These are phyloP conservation scores for Kryptolebias ocellatus DNA, from an alignment of 2,797 vertebrate species.

Conservation along the genomic window DNA sequence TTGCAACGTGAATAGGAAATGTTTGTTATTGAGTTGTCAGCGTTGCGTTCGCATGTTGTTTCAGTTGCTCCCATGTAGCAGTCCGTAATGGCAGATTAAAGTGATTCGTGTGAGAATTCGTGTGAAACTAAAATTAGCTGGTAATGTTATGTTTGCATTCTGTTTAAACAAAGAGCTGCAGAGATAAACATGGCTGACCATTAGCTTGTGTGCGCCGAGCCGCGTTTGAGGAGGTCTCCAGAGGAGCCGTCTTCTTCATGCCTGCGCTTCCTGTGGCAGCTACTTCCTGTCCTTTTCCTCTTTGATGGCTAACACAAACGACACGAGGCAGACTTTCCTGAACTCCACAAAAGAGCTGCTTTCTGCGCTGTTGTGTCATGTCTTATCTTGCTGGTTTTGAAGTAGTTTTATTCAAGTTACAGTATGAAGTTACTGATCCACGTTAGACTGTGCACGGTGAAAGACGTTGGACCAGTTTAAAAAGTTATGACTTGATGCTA, in stretches of 20 bases:
- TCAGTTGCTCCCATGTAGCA: neutral
- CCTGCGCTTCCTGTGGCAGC: conserved; percentile 77
- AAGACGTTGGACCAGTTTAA: conserved; percentile 16
- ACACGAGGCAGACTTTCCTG: conserved; percentile 64
- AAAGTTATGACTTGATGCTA: conserved; percentile 10
- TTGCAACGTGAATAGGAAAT: no score
- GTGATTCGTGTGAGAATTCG: neutral
- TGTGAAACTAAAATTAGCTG: neutral
- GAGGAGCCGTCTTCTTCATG: conserved; percentile 68
- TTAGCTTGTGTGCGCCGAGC: conserved; percentile 48
- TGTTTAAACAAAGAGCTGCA: neutral
- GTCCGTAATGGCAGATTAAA: neutral
- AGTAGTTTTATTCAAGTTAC: neutral
- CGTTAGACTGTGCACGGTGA: conserved; percentile 10
- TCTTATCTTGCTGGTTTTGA: neutral
- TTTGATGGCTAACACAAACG: conserved; percentile 75
- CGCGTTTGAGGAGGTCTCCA: conserved; percentile 57
- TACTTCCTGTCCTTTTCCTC: conserved; percentile 82
- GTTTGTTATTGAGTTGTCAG: neutral
- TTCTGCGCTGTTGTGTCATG: neutral
- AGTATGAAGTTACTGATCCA: conserved; percentile 5
- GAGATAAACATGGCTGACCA: conserved; percentile 47
- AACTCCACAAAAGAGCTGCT: conserved; percentile 29
- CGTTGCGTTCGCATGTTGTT: neutral
- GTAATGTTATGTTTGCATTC: neutral